Conservation (phyloP, 2,888 invertebrate genomes). For the Dicranocentrus wangi region DNA sequence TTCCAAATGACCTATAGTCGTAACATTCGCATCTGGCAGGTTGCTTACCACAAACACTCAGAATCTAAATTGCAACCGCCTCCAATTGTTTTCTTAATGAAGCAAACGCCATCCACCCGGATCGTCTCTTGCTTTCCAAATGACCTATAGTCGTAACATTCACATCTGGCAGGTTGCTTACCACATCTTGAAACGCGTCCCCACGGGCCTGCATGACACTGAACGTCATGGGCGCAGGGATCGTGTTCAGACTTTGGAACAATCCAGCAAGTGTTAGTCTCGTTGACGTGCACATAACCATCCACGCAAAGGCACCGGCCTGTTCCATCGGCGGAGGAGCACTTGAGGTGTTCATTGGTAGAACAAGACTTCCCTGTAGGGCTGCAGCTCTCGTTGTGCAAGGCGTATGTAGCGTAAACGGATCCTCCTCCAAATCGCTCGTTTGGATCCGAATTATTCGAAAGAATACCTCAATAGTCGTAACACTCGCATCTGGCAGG, state of each 20-base stretch:
- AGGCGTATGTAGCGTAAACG: too few species aligned
- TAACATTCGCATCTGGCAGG: too few species aligned
- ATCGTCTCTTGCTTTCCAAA: constrained; percentile 1
- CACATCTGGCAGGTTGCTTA: too few species aligned
- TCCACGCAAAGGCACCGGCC: constrained; percentile 37
- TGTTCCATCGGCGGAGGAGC: too few species aligned
- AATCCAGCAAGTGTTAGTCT: constrained; percentile 47
- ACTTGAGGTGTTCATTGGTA: too few species aligned
- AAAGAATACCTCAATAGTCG: constrained; percentile 4
- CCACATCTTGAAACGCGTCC: constrained; percentile 35
- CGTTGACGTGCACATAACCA: constrained; percentile 33
- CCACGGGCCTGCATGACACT: constrained; percentile 54
- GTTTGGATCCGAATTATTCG: too few species aligned
- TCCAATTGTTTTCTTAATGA: constrained; percentile 24
- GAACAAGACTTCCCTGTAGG: too few species aligned
- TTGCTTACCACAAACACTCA: too few species aligned
- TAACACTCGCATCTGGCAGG: constrained; percentile 47
- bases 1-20: too few species aligned
- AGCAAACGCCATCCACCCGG: constrained; percentile 21
- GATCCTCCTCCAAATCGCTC: too few species aligned
- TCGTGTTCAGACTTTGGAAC: background rate
- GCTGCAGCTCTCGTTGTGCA: too few species aligned
- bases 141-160: too few species aligned
- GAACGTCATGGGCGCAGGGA: constrained; percentile 42
- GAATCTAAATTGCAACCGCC: constrained; percentile 40